phyloP scores from a whole-genome alignment of 2,797 vertebrate species.

The Paratrypauchen microcephalus region DNA sequence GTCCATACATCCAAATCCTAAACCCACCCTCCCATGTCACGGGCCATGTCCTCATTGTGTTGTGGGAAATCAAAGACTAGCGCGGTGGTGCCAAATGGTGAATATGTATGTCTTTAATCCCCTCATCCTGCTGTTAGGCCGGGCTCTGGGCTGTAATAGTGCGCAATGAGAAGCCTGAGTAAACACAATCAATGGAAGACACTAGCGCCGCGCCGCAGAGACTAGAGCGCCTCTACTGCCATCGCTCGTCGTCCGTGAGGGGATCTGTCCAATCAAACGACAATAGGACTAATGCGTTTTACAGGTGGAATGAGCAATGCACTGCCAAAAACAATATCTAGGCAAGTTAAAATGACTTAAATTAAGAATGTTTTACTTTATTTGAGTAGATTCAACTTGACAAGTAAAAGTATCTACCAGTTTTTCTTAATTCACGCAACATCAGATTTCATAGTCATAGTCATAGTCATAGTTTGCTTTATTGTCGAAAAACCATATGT shows the following conservation, averaged over 20 bases:
- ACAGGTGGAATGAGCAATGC: slow-evolving; percentile 52
- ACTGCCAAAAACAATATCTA: background rate
- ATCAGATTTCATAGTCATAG: too few species aligned
- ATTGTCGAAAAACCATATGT: too few species aligned
- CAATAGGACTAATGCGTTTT: slow-evolving; percentile 55
- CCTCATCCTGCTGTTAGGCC: slow-evolving; percentile 70
- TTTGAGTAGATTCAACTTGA: too few species aligned
- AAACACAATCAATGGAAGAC: slow-evolving; percentile 82
- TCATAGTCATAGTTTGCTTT: too few species aligned
- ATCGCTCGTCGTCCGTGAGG: slow-evolving; percentile 42
- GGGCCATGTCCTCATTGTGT: slow-evolving; percentile 28
- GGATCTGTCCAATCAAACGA: slow-evolving; percentile 53
- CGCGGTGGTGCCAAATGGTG: slow-evolving; percentile 48
- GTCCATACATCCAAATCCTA: background rate
- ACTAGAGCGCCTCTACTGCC: slow-evolving; percentile 41
- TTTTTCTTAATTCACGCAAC: too few species aligned
- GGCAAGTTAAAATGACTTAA: background rate
- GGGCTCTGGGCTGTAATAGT: slow-evolving; percentile 75
- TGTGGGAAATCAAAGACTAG: slow-evolving; percentile 42
- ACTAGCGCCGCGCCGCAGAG: slow-evolving; percentile 63
- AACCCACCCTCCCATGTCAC: background rate
- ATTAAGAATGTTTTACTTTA: too few species aligned
- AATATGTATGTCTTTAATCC: slow-evolving; percentile 73
- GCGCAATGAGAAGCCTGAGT: slow-evolving; percentile 80
- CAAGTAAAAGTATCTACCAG: too few species aligned